These are phyloP conservation scores for Atractosteus spatula DNA, from an alignment of 2,113 vertebrate genomes.

Conservation along the genomic window DNA sequence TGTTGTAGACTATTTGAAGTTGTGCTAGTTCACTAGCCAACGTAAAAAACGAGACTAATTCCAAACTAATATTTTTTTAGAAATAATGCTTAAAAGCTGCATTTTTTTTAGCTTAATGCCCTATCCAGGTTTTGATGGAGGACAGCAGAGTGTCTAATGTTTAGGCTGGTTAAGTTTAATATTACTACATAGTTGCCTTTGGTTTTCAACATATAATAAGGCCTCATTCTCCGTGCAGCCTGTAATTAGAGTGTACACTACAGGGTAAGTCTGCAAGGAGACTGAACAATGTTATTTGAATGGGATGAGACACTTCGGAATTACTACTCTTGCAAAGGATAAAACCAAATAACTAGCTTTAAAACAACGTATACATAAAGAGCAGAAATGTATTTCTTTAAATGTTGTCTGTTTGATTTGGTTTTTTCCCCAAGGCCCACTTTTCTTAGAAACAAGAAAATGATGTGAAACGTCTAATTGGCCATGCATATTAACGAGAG, in stretches of 20 bases:
- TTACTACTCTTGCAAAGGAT: neutral
- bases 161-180: conserved; percentile 3
- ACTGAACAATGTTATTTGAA: conserved; percentile 13
- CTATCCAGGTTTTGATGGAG: neutral
- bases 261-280: neutral
- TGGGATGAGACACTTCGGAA: conserved; percentile 5
- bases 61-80: too few species aligned
- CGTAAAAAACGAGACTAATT: too few species aligned
- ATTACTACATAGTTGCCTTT: neutral
- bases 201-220: conserved; percentile 1
- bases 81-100: too few species aligned
- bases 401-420: neutral
- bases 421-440: neutral
- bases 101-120: too few species aligned
- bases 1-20: too few species aligned
- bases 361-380: neutral
- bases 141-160: neutral
- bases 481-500: neutral
- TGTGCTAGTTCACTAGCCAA: too few species aligned
- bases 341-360: conserved; percentile 9
- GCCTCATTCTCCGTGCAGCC: neutral
- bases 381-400: neutral
- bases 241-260: conserved; percentile 1
- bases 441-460: neutral
- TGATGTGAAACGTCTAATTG: neutral